phyloP scores from a whole-genome alignment of 2,113 vertebrate genomes.

The Leptocoma aspasia region DNA sequence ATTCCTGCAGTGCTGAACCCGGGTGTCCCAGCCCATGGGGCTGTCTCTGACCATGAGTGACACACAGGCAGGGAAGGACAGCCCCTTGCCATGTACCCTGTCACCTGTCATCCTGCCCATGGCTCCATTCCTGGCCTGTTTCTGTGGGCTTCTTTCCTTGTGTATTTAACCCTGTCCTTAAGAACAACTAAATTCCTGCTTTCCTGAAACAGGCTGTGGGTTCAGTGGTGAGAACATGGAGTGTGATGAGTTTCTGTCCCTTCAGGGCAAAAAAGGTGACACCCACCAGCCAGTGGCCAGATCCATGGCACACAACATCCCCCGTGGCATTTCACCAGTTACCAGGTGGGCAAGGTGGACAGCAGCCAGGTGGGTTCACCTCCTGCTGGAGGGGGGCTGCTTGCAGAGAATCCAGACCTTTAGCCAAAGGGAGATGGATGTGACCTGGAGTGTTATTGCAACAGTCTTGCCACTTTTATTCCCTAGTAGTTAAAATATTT shows the following conservation, averaged over 20 bases:
- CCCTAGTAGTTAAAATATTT: constrained; percentile 14
- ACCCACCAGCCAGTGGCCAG: neutral
- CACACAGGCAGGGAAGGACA: neutral
- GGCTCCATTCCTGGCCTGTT: neutral
- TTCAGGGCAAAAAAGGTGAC: neutral
- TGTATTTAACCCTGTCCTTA: neutral
- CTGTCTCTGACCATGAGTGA: no score
- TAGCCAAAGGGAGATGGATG: neutral
- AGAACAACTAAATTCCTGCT: neutral
- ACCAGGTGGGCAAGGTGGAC: neutral
- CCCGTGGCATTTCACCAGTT: neutral
- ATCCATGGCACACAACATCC: neutral
- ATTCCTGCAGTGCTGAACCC: neutral
- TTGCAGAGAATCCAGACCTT: neutral
- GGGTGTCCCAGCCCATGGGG: fast-evolving
- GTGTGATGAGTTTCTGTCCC: neutral
- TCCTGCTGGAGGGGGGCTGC: neutral
- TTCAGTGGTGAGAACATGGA: neutral
- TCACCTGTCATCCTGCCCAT: neutral
- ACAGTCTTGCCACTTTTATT: constrained; percentile 11
- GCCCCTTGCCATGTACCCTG: neutral
- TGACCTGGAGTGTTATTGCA: neutral
- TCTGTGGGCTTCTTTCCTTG: neutral
- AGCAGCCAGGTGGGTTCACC: neutral
- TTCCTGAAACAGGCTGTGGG: neutral